Base-by-base conservation (phyloP, 2,113 vertebrate species). In the Caranx ignobilis region DNA sequence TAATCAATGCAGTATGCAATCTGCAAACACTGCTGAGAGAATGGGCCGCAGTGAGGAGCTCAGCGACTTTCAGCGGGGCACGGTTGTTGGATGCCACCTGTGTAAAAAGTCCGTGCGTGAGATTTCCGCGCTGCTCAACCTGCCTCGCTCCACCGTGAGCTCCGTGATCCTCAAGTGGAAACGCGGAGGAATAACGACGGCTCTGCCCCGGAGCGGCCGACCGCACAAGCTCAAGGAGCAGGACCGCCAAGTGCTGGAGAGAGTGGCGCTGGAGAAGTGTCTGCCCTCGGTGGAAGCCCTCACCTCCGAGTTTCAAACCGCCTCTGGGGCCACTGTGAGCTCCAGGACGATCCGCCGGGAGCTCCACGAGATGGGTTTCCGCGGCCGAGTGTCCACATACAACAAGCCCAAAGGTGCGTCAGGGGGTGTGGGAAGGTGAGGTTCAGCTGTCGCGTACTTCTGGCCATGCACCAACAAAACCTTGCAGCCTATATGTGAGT, bases 61-160 rank as follows among this genome's bases (percentile, higher is more conserved):
- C 26, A 89, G 89, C 47, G 89, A 91, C 31, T 91, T 91, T 12
- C 78, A 86, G 83, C 75, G 89, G 31, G 89, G 89, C 37, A 89
- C 62, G 0, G 79, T 91, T 0, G 81, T 91, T 0, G 89, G 87
- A 6, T 91, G 85, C 21, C 71, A 91, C 77, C 16, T 82, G 76
- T 82, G 81, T 15, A 80, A 83, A 0, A 89, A 88, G 83, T 86
- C 89, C 0, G 63, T 84, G 18, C 85, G 89, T 1, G 78, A 91
- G 63, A 91, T 89, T 5, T 82, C 87, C 0, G 81, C 79, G 2
- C 47, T 89, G 69, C 2, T 88, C 0, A 54, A 73, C 54, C 75
- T 91, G 48, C 89, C 87, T 0, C 75, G 79, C 2, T 91, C 89
- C 81, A 91, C 89, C 2, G 83, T 91, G 5, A 83, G 83, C 67